phyloP scores from a whole-genome alignment of 2,113 vertebrate genomes.

The Epinephelus fuscoguttatus region DNA sequence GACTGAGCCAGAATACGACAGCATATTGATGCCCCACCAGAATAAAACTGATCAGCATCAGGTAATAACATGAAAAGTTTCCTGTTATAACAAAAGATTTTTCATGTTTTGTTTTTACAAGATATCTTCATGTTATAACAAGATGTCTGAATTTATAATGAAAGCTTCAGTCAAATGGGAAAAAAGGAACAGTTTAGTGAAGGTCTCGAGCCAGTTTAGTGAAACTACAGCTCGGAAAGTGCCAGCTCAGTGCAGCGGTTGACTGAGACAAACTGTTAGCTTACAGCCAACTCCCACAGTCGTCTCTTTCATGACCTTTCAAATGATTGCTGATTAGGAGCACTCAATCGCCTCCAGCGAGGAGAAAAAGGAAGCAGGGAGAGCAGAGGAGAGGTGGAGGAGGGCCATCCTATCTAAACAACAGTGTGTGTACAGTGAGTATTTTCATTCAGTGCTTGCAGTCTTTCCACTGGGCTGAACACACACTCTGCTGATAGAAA shows the following conservation, averaged over 20 bases:
- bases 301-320: constrained; percentile 69
- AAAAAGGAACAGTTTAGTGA: neutral
- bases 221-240: constrained; percentile 36
- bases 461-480: constrained; percentile 38
- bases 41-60: no score
- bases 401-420: constrained; percentile 59
- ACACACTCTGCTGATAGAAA: constrained; percentile 40
- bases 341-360: constrained; percentile 58
- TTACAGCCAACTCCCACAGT: constrained; percentile 50
- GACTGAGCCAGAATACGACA: no score
- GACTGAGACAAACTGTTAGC: constrained; percentile 64
- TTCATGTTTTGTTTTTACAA: no score
- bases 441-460: constrained; percentile 55
- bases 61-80: no score
- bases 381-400: constrained; percentile 52
- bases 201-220: constrained; percentile 42
- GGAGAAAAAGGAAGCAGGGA: constrained; percentile 24
- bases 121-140: no score
- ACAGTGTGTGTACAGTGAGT: constrained; percentile 35
- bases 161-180: neutral
- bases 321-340: constrained; percentile 76
- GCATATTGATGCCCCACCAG: no score
- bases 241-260: constrained; percentile 43
- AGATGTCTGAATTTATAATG: neutral
- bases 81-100: no score